Conservation (phyloP, 2,797 vertebrate genomes). For the Phrynocephalus guinanensis region DNA sequence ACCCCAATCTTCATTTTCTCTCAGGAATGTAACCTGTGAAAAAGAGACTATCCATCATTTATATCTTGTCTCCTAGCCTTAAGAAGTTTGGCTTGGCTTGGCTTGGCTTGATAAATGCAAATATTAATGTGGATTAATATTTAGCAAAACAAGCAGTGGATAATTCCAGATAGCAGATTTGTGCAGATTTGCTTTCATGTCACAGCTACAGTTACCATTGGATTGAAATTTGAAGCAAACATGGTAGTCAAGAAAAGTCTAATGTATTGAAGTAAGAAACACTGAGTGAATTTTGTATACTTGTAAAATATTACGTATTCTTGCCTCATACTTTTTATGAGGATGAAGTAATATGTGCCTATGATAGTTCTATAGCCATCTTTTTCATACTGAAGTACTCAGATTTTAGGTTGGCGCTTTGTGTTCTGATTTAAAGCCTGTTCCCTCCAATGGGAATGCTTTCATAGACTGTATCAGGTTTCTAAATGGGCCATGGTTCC, state of each 20-base stretch:
- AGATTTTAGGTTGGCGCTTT: background rate
- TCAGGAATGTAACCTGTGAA: background rate
- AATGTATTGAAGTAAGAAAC: too few relatives aligned
- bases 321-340: background rate
- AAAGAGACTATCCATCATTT: too few relatives aligned
- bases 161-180: conserved; percentile 2
- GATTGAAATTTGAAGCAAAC: too few relatives aligned
- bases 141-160: background rate
- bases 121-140: too few relatives aligned
- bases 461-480: too few relatives aligned
- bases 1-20: background rate
- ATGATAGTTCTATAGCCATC: too few relatives aligned
- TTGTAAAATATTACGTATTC: background rate
- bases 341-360: background rate
- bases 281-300: too few relatives aligned
- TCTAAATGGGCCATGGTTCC: background rate
- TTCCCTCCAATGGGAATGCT: background rate
- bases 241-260: background rate
- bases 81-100: too few relatives aligned
- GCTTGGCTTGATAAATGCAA: too few relatives aligned
- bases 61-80: too few relatives aligned
- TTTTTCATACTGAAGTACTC: background rate
- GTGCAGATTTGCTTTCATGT: background rate
- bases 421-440: background rate
- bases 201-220: background rate